A percentile compares a stretch with the other conserved stretches of the same genome.
These are phyloP conservation scores for Garra rufa DNA, from an alignment of 2,113 vertebrate species.

Conservation along the genomic window DNA sequence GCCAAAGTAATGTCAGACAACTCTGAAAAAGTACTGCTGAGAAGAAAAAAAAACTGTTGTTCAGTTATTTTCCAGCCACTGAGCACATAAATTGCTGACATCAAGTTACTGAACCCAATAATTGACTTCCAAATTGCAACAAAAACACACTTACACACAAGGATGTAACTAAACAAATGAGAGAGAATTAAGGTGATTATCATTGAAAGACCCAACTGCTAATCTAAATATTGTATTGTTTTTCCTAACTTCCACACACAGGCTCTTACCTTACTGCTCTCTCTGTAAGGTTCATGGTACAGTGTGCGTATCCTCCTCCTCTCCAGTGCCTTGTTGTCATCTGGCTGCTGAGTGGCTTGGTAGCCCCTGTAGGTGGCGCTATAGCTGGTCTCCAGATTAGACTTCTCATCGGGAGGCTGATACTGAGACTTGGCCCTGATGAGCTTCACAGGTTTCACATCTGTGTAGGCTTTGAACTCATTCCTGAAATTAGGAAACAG, in stretches of 20 bases:
- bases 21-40: background rate
- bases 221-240: background rate
- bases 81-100: background rate
- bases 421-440: conserved; percentile 90
- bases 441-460: conserved; percentile 87
- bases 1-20: background rate
- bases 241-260: background rate
- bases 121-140: background rate
- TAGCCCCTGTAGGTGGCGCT: conserved; percentile 88
- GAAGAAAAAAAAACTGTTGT: background rate
- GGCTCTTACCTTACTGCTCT: conserved; percentile 84
- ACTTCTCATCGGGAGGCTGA: conserved; percentile 87
- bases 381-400: conserved; percentile 92
- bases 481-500: conserved; percentile 75
- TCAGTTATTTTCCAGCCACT: conserved; percentile 11
- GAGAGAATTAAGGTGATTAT: background rate
- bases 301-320: conserved; percentile 94
- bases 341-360: conserved; percentile 73
- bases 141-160: background rate
- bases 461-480: conserved; percentile 92
- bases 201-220: background rate
- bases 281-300: conserved; percentile 91
- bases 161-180: background rate
- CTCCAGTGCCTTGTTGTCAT: conserved; percentile 86
- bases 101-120: background rate